These are phyloP conservation scores for Botrylloides violaceus DNA, from an alignment of 23 tunicate species.

Conservation along the genomic window DNA sequence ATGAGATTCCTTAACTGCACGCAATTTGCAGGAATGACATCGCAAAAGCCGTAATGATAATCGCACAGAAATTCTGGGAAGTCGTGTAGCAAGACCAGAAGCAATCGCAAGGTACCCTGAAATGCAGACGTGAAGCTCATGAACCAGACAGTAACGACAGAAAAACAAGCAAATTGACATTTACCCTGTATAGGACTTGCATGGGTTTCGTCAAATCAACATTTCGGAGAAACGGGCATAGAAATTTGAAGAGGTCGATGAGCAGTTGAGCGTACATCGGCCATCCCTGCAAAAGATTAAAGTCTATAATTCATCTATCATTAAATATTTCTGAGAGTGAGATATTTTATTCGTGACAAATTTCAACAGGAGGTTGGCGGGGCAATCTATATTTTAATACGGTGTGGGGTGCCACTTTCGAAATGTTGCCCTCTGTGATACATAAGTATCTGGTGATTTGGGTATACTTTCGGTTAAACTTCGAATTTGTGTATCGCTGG, in stretches of 20 bases:
- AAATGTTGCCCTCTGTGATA: too few relatives aligned
- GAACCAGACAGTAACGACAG: neutral
- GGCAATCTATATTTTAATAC: too few relatives aligned
- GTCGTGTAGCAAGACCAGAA: slow-evolving; percentile 94
- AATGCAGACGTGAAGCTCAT: neutral
- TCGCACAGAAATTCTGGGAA: slow-evolving; percentile 96
- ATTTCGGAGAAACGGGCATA: slow-evolving; percentile 94
- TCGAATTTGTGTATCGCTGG: too few relatives aligned
- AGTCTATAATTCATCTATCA: neutral
- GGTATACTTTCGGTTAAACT: too few relatives aligned
- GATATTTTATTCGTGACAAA: too few relatives aligned
- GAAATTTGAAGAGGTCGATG: slow-evolving; percentile 90
- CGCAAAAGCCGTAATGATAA: slow-evolving; percentile 98
- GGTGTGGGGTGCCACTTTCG: too few relatives aligned
- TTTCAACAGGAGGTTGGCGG: too few relatives aligned
- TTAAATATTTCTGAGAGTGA: too few relatives aligned
- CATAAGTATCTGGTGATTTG: too few relatives aligned
- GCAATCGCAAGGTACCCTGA: slow-evolving; percentile 90
- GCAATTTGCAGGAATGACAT: slow-evolving; percentile 98
- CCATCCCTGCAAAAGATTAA: slow-evolving; percentile 57
- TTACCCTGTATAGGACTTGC: slow-evolving; percentile 78
- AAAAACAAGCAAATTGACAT: neutral
- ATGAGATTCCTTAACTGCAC: slow-evolving; percentile 93
- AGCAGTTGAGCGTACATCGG: slow-evolving; percentile 98
- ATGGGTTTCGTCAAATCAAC: slow-evolving; percentile 78